Evolutionary conservation across 2,113 vertebrate species (phyloP).

Genomic region (Oreochromis niloticus): DNA sequence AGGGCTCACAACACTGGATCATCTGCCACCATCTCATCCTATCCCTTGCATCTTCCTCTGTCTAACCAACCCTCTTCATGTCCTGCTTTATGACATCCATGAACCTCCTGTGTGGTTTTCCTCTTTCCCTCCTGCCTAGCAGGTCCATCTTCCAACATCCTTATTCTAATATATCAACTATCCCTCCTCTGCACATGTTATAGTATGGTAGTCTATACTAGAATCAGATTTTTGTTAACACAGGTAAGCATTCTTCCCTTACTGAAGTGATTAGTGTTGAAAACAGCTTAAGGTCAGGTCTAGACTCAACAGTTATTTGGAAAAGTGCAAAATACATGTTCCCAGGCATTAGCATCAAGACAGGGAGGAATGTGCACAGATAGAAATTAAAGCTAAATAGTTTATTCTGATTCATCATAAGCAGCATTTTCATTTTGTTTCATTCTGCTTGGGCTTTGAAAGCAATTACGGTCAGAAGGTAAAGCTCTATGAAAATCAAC

Average conservation of each 20-base stretch:
- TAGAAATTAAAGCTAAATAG: fast-evolving
- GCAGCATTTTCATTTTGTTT: neutral
- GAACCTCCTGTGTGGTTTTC: neutral
- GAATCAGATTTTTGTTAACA: neutral
- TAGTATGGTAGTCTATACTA: neutral
- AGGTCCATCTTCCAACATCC: neutral
- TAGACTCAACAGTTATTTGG: neutral
- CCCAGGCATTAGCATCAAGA: neutral
- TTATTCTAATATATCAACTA: neutral
- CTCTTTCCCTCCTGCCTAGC: neutral
- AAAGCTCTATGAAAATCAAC: neutral
- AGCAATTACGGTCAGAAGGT: neutral
- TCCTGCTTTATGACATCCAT: neutral
- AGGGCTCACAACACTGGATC: neutral
- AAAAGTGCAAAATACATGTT: neutral
- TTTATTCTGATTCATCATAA: neutral
- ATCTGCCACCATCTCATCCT: neutral
- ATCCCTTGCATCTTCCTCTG: neutral
- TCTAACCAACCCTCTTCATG: neutral
- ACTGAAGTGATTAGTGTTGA: neutral
- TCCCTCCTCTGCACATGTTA: neutral
- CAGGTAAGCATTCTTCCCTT: neutral
- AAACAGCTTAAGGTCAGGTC: neutral
- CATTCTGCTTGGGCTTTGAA: neutral
- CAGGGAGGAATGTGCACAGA: neutral